Base-by-base conservation (phyloP, 2,888 invertebrate species). In the Elmis aenea region DNA sequence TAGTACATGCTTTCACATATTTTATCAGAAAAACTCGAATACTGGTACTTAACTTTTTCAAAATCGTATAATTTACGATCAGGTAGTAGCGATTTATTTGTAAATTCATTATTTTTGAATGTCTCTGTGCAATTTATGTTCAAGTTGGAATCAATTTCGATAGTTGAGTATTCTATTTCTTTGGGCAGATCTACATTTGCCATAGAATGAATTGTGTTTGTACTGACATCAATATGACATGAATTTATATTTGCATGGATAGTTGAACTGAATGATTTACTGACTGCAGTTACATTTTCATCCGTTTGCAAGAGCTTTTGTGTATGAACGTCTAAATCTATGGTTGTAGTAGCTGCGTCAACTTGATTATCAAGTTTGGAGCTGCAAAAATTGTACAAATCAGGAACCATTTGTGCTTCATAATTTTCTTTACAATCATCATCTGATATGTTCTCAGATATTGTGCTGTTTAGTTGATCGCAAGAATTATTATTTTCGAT, bases 1-100 rank as follows among this genome's bases (percentile, higher is more conserved):
- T 64, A 68, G 43, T 67, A 67, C 57, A 66, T 62, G 34, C 55
- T 62, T 32, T 65, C 66, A 43, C 66, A 65, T 12, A 66, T 58
- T 46, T 65, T 65, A 8, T 61, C 59, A 1, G 59, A 46, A 40
- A 62, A 64, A 14, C 58, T 51, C 10, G 56, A 54, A 37, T 59
- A 62, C 22, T 27, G 48, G 46, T 57, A 63, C 42, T 56, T 57
- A n/a, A 37, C 42, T 22, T 44, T 45, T 6, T 61, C 61, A 18
- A 55, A 57, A 15, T 54, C 56, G 36, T 50, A 60, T 23, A 53
- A 57, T 36, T 55, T 59, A 18, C 50, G 45, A 40, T 61, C 62
- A 36, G 58, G 57, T 13, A 55, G 57, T 3, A 57, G 52, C 3
- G 61, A 46, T 38, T 55, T 59, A 20, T 52, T 52, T 14, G 51